These are phyloP conservation scores for Eublepharis macularius DNA, from an alignment of 2,113 vertebrate genomes.

Conservation along the genomic window DNA sequence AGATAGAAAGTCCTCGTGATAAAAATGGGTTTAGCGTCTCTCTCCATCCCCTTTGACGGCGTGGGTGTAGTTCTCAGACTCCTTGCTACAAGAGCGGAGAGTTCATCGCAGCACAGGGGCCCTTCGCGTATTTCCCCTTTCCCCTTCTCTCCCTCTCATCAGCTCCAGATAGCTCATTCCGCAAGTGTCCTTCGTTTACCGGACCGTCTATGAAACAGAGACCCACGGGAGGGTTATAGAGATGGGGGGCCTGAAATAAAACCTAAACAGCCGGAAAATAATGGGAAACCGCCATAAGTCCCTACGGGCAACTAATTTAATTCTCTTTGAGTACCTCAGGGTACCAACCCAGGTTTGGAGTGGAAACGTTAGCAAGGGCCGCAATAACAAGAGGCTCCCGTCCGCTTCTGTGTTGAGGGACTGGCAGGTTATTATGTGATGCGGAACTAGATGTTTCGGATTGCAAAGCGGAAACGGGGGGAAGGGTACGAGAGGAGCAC, in stretches of 20 bases:
- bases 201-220: background rate
- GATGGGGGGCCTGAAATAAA: background rate
- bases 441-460: background rate
- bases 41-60: too few relatives aligned
- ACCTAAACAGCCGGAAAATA: background rate
- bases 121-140: background rate
- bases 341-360: background rate
- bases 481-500: background rate
- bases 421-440: too few relatives aligned
- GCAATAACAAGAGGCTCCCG: too few relatives aligned
- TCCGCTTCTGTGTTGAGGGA: background rate
- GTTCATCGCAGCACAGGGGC: background rate
- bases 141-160: background rate
- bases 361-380: background rate
- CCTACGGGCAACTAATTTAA: background rate
- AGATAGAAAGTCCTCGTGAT: background rate
- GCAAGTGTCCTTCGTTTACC: fast-evolving
- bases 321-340: background rate
- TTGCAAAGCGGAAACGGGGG: background rate
- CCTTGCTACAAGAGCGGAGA: background rate
- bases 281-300: background rate
- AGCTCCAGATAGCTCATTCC: background rate
- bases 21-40: too few relatives aligned
- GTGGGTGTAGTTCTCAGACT: too few relatives aligned
- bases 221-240: background rate